These are phyloP conservation scores for Ellobius talpinus DNA, from an alignment of 2,113 vertebrate genomes.

Conservation along the genomic window DNA sequence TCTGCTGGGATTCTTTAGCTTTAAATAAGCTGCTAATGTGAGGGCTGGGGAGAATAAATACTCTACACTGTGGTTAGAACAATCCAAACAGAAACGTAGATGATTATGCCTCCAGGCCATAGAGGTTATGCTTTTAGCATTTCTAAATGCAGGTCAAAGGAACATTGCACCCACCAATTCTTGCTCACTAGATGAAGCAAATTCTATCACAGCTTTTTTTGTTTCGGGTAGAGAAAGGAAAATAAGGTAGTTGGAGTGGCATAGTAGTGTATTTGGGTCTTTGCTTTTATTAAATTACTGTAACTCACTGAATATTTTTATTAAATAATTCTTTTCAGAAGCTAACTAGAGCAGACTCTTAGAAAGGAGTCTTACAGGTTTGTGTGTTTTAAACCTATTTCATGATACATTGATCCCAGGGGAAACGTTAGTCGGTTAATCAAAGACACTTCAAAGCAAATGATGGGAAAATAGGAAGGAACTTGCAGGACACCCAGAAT, in stretches of 20 bases:
- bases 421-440: conserved; percentile 42
- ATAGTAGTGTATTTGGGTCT: not conserved
- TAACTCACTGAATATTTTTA: conserved; percentile 36
- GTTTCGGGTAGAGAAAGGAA: conserved; percentile 21
- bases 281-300: conserved; percentile 29
- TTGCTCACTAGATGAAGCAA: not conserved
- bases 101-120: not conserved
- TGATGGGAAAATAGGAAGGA: conserved; percentile 11
- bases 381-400: conserved; percentile 53
- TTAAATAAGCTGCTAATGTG: conserved; percentile 22
- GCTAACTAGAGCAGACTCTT: conserved; percentile 17
- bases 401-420: conserved; percentile 22
- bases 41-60: not conserved
- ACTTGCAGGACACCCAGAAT: conserved; percentile 21
- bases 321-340: conserved; percentile 41
- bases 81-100: not conserved
- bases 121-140: not conserved
- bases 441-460: conserved; percentile 51
- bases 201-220: not conserved
- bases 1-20: not conserved
- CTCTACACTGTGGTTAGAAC: not conserved
- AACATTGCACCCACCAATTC: not conserved
- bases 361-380: not conserved
- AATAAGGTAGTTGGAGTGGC: not conserved
- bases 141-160: not conserved